phyloP scores from a whole-genome alignment of 2,113 vertebrate species.

The Brachypodius melanocephalos region DNA sequence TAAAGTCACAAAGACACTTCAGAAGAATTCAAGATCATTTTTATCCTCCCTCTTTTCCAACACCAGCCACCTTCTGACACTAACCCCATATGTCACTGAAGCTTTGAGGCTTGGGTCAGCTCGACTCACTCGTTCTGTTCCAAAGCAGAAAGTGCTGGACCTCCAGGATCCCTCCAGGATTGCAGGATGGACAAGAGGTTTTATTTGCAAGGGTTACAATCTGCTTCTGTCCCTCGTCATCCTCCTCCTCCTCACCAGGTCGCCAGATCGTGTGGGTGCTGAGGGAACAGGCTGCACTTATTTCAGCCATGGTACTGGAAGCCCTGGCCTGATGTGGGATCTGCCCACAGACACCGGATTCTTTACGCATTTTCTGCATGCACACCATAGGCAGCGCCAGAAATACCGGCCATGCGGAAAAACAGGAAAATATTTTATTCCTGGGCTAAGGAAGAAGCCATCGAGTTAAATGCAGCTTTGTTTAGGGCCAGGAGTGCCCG shows the following conservation, averaged over 20 bases:
- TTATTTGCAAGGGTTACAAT: background rate
- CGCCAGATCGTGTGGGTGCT: background rate
- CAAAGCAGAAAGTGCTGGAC: accelerated
- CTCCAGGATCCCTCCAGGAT: accelerated
- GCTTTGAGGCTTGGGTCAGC: background rate
- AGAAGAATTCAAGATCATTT: background rate
- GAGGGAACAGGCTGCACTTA: background rate
- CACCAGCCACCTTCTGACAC: background rate
- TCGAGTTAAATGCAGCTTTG: background rate
- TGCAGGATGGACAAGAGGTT: accelerated
- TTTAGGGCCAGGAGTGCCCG: background rate
- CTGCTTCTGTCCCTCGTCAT: background rate
- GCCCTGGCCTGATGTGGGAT: background rate
- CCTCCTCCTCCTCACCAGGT: background rate
- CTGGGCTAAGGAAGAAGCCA: background rate
- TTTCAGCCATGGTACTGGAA: background rate
- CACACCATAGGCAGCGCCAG: background rate
- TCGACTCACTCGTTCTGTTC: accelerated
- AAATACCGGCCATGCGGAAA: background rate
- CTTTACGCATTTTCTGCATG: background rate
- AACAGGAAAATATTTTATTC: background rate
- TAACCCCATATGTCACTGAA: accelerated
- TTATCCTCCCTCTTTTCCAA: background rate
- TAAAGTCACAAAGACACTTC: background rate
- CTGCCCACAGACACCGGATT: background rate